Evolutionary conservation across 2,113 vertebrate species (phyloP).

Genomic region (Laticauda colubrina): DNA sequence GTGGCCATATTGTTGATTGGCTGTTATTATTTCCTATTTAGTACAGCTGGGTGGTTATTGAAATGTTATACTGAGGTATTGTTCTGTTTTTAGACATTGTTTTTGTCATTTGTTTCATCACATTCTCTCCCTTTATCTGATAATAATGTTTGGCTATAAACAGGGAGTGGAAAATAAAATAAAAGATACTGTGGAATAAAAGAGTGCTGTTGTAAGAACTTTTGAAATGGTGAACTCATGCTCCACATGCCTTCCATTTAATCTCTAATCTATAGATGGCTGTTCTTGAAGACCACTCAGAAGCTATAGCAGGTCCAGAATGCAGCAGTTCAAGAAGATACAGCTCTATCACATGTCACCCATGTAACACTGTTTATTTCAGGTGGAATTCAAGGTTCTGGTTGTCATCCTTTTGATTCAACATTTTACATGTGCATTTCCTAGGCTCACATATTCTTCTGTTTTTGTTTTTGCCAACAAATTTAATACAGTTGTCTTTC

Average conservation of each 20-base stretch:
- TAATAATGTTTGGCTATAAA: background rate
- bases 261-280: background rate
- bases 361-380: background rate
- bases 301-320: background rate
- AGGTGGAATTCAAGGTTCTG: background rate
- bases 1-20: background rate
- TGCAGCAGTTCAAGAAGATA: background rate
- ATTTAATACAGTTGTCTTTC: background rate
- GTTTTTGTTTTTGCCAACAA: background rate
- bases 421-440: background rate
- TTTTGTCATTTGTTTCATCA: background rate
- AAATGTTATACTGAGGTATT: background rate
- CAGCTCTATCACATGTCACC: background rate
- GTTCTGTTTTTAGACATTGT: background rate
- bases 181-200: background rate
- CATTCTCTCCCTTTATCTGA: background rate
- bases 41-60: background rate
- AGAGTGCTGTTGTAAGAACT: background rate
- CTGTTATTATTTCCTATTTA: background rate
- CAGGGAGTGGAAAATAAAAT: background rate
- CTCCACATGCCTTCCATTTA: background rate
- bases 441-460: background rate
- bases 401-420: background rate
- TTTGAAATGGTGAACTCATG: background rate
- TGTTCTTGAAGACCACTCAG: background rate